Evolutionary conservation across 92 coral and sea anemone genomes (phyloP).

Genomic region (Metridium senile): DNA sequence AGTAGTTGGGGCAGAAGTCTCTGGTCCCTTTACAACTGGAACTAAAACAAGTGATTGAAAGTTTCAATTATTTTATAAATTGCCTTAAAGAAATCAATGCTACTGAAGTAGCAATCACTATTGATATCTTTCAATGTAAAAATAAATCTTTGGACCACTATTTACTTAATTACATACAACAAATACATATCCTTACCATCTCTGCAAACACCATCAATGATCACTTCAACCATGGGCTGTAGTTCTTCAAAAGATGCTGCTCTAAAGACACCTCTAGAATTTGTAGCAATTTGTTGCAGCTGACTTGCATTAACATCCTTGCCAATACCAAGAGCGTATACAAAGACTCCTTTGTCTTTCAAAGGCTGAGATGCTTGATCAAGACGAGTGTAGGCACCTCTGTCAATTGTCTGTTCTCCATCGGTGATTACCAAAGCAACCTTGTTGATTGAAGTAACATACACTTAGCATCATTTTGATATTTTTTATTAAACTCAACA

Average conservation of each 20-base stretch:
- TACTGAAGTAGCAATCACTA: too few relatives aligned
- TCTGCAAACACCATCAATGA: conserved; percentile 17
- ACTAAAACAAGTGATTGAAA: not conserved
- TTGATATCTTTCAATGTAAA: too few relatives aligned
- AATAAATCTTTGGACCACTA: too few relatives aligned
- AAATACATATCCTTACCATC: too few relatives aligned
- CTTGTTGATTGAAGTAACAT: conserved; percentile 10
- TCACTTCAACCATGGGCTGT: conserved; percentile 8
- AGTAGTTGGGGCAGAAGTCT: not conserved
- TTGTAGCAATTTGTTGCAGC: not conserved
- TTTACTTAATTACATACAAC: too few relatives aligned
- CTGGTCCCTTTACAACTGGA: not conserved
- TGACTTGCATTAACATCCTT: not conserved
- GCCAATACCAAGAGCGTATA: conserved; percentile 57
- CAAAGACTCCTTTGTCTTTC: conserved; percentile 48
- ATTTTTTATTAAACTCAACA: too few relatives aligned
- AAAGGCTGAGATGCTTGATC: conserved; percentile 35
- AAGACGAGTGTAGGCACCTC: conserved; percentile 32
- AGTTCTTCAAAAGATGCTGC: conserved; percentile 23
- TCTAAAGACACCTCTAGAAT: conserved; percentile 16
- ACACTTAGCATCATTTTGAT: not conserved
- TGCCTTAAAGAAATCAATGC: too few relatives aligned
- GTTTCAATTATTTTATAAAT: too few relatives aligned
- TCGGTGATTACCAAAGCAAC: conserved; percentile 51
- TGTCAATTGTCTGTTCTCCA: conserved; percentile 57